phyloP scores from a whole-genome alignment of 2,113 vertebrate genomes.

The Malurus melanocephalus region DNA sequence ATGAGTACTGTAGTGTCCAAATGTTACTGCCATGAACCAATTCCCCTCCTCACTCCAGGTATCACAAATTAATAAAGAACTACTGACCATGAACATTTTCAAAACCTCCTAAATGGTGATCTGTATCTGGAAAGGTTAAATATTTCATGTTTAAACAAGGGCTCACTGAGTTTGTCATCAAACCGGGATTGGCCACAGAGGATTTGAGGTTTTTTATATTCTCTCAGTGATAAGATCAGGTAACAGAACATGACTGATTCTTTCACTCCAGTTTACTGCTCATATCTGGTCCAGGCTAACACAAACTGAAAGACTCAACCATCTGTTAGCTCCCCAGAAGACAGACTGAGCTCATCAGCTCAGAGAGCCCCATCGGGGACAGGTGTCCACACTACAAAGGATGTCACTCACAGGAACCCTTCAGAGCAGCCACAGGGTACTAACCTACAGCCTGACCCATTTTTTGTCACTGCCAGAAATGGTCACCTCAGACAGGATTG shows the following conservation, averaged over 20 bases:
- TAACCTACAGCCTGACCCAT: background rate
- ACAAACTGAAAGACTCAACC: background rate
- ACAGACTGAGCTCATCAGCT: background rate
- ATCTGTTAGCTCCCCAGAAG: background rate
- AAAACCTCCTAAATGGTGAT: background rate
- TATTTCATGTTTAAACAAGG: background rate
- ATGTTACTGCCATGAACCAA: background rate
- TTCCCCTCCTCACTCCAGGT: background rate
- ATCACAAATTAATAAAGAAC: background rate
- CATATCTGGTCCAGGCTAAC: background rate
- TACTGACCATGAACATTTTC: background rate
- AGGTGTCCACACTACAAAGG: background rate
- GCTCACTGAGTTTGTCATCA: background rate
- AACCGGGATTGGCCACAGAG: background rate
- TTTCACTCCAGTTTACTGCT: background rate
- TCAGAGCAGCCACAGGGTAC: background rate
- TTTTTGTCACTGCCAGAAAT: background rate
- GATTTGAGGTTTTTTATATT: background rate
- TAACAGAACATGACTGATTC: background rate
- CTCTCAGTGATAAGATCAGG: background rate
- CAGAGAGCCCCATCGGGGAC: background rate
- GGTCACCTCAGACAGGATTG: background rate
- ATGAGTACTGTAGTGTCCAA: background rate
- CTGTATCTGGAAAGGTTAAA: background rate
- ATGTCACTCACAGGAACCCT: background rate